These are phyloP conservation scores for Ornithoptera priamus DNA, from an alignment of 2,888 invertebrate genomes.

Conservation along the genomic window DNA sequence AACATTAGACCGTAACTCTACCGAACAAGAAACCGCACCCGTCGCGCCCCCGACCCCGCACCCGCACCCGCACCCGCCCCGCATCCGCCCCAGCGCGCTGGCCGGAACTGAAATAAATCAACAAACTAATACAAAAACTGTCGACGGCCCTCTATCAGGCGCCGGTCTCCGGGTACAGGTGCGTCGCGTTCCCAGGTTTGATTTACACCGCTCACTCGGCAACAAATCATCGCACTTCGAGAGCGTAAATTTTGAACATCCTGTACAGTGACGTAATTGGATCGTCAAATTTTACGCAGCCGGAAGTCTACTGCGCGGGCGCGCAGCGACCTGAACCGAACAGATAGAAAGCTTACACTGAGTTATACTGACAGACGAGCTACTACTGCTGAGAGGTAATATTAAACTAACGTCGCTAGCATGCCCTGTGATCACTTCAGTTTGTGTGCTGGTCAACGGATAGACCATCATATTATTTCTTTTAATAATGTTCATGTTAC, in stretches of 20 bases:
- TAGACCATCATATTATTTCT: no score
- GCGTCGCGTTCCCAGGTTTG: conserved; percentile 9
- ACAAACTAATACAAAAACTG: conserved; percentile 39
- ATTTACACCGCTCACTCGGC: conserved; percentile 15
- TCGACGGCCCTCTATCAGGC: conserved; percentile 27
- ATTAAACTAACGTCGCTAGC: no score
- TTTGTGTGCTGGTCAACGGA: no score
- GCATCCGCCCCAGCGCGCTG: background rate
- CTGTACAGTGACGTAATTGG: conserved; percentile 17
- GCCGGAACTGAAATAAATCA: conserved; percentile 33
- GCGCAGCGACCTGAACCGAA: no score
- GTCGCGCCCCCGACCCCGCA: no score
- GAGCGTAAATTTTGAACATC: conserved; percentile 13
- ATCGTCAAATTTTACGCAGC: conserved; percentile 10
- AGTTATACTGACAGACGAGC: no score
- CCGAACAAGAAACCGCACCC: no score
- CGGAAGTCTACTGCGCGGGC: background rate
- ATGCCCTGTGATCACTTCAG: no score
- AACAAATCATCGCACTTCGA: conserved; percentile 19
- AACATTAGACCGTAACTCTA: background rate
- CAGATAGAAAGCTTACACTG: no score
- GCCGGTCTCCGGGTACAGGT: conserved; percentile 5
- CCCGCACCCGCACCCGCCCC: no score
- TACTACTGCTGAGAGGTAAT: no score
- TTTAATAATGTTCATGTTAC: no score